Evolutionary conservation across 2,888 invertebrate species (phyloP), one percentile per base, ranked within the genome.

Genomic region (Aphodius sticticus): DNA sequence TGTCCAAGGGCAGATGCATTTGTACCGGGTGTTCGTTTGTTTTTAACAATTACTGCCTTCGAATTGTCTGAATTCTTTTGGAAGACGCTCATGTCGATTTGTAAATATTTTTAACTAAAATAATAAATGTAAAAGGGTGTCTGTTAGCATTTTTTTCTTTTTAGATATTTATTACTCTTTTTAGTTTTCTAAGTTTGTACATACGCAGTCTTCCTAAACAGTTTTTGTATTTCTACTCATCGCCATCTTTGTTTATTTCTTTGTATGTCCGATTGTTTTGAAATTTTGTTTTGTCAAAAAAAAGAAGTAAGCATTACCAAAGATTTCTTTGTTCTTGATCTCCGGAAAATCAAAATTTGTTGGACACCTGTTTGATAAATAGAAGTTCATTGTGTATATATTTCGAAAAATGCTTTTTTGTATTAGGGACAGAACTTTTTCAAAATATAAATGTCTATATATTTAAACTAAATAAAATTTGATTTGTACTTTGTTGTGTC

Each of bases 391-490:
- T 70, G 69, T 80, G 81, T 81, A 79, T 69, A 77, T 78, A 79
- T 53, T 69, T 76, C 76, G 75, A n/a, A 71, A 77, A 81, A 69
- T 77, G 76, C 76, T 79, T 78, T 80, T 79, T 81, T 79, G 81
- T 81, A 79, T 72, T 79, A 79, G 79, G 77, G 69, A 77, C 38
- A 77, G 75, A 76, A 75, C 69, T 71, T 75, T 77, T 77, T 76
- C 71, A 77, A 79, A 76, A 78, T 80, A 80, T 80, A 80, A 76
- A 80, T 80, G 78, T 80, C 78, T 80, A 78, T 80, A 78, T 80
- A 80, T 80, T 80, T 80, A 78, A 80, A 80, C 76, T 76, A 72
- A 79, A 80, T 80, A 80, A 80, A 53, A 80, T 76, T 78, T 80
- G 69, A 80, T 80, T 80, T 80, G 76, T 80, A 80, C 6, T 26